Evolutionary conservation across 2,888 invertebrate species (phyloP).

Genomic region (Agrenia bidenticulata): DNA sequence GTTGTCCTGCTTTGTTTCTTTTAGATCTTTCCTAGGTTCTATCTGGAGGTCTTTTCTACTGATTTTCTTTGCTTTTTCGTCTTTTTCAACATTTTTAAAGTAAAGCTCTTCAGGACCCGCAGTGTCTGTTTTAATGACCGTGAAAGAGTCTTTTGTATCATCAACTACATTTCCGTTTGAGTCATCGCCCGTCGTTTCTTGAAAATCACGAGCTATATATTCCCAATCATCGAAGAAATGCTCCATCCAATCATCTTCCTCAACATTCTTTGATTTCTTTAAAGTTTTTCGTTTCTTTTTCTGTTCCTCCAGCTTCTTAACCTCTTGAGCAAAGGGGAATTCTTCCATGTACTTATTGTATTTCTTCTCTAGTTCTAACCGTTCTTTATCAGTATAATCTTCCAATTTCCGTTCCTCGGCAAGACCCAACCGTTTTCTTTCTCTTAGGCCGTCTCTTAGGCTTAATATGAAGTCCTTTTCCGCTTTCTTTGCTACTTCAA

Average conservation of each 20-base stretch:
- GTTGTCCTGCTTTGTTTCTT: neutral
- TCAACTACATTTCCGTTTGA: too few species aligned
- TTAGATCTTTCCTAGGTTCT: too few species aligned
- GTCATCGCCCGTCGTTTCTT: too few species aligned
- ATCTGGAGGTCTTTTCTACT: too few species aligned
- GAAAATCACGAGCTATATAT: too few species aligned
- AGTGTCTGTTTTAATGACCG: too few species aligned
- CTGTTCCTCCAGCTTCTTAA: neutral
- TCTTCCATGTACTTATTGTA: constrained; percentile 5
- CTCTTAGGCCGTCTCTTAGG: neutral
- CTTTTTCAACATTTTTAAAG: too few species aligned
- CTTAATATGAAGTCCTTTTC: constrained; percentile 2
- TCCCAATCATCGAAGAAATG: neutral
- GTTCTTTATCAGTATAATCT: constrained; percentile 4
- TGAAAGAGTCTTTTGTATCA: too few species aligned
- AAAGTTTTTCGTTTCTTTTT: neutral
- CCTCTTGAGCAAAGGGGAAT: constrained; percentile 6
- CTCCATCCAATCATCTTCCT: neutral
- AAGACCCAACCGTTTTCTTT: neutral
- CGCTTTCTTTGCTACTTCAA: neutral
- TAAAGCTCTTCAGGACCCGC: too few species aligned
- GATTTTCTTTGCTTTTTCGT: too few species aligned
- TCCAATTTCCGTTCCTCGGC: constrained; percentile 12
- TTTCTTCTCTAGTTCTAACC: neutral
- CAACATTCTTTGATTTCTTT: neutral